Percentiles rank a stretch among this genome's conserved stretches.
These are phyloP conservation scores for Cantharis rufa DNA, from an alignment of 2,888 invertebrate genomes.

Conservation along the genomic window DNA sequence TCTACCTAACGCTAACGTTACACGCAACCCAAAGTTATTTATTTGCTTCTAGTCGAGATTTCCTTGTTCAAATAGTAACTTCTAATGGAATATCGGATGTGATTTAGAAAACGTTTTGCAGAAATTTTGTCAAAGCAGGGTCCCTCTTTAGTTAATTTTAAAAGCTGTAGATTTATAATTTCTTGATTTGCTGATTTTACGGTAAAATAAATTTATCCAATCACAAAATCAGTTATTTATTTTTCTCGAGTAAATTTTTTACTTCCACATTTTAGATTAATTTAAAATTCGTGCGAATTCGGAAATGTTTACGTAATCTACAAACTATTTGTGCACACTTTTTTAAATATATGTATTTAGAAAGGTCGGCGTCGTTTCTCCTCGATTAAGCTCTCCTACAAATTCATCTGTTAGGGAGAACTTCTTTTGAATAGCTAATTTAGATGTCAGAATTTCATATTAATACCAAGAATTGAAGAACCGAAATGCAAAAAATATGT, in stretches of 20 bases:
- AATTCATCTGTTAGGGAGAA: slow-evolving; percentile 18
- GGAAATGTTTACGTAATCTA: neutral
- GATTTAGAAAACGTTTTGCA: slow-evolving; percentile 43
- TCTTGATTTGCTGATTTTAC: neutral
- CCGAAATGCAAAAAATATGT: neutral
- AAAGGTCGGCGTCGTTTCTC: slow-evolving; percentile 11
- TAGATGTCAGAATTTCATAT: slow-evolving; percentile 11
- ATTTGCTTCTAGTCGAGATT: slow-evolving; percentile 44
- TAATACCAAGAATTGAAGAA: neutral
- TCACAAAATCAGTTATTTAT: neutral
- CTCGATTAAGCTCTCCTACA: slow-evolving; percentile 14
- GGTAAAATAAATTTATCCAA: neutral
- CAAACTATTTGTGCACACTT: neutral
- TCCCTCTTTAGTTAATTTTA: slow-evolving; percentile 21
- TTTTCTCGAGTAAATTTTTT: neutral
- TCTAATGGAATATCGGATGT: slow-evolving; percentile 51
- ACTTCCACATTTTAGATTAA: neutral
- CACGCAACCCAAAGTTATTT: slow-evolving; percentile 39
- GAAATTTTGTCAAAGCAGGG: slow-evolving; percentile 34
- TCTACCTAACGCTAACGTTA: slow-evolving; percentile 28
- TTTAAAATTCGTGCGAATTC: neutral
- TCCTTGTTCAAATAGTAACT: slow-evolving; percentile 49
- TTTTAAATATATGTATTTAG: slow-evolving; percentile 8
- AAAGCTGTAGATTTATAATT: slow-evolving; percentile 3
- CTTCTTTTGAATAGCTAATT: slow-evolving; percentile 16